Base-by-base conservation (phyloP, 1,140 invertebrate species). In the Drosophila bipectinata region DNA sequence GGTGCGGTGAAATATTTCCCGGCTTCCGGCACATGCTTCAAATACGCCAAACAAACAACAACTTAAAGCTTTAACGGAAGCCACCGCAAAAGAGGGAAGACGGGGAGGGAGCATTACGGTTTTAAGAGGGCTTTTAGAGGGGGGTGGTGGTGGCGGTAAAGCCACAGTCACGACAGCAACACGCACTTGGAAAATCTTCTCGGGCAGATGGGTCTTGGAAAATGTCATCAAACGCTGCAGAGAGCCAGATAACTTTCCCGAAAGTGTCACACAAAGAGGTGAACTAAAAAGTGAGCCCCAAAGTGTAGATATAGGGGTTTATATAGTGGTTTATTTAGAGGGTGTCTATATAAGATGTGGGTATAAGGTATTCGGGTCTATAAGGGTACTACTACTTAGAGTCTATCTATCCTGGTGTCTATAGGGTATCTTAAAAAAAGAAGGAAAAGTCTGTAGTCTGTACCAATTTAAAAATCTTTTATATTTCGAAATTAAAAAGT, bases 61-160 rank as follows among this genome's bases (percentile, higher is more conserved):
- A 69, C 26, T 69, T 57, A 49, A 69, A 68, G 64, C 67, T 32
- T 68, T 49, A 69, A 57, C 52, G 67, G 52, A 69, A 68, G 63
- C 24, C 41, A 57, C 41, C 52, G 18, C 39, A 34, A 21, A 21
- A 32, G 24, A 0, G 2, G 21, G 30, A 7, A 15, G 47, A 9
- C n/a, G 30, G 47, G 44, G 4, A 4, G n/a, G 7, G 32, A 37
- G 32, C 4, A 21, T 24, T 47, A 12, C 0, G 12, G 61, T 44
- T 44, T 39, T 44, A 59, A 34, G 30, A 21, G 5, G 41, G 14
- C 1, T 49, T 44, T 44, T 12, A 18, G 1, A 18, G 3, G 41
- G 8, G 14, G 41, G n/a, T 0, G 44, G 18, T 4, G n/a, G n/a
- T 14, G 48, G 48, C 14, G 18, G 39, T 45, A 26, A 55, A 54